Base-by-base conservation (phyloP, 1,140 invertebrate species). In the Bicyclus anynana region DNA sequence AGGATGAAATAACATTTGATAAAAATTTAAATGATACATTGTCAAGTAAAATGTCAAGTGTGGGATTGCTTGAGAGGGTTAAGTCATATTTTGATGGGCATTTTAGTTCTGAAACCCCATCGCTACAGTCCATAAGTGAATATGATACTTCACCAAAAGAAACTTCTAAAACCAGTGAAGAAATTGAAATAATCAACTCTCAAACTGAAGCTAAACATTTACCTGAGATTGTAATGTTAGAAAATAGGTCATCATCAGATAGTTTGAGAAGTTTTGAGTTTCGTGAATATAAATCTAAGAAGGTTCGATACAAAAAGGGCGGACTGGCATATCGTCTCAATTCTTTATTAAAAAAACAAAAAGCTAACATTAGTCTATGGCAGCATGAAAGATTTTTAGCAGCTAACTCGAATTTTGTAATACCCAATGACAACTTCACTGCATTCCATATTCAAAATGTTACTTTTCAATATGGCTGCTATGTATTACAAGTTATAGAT, bases 361-460 rank as follows among this genome's bases (percentile, higher is more conserved):
- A 74, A 48, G 68, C 78, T 0, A 72, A 55, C 52, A 50, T 76
- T 50, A 74, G 65, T 62, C 57, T 87, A 35, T 87, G 84, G 84
- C 74, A 84, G 55, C 77, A 87, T 59, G 84, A 87, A 52, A 68
- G 63, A 55, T 87, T 74, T 66, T 63, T 87, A 49, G 82, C 78
- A 1, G 70, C 59, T 46, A 84, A 77, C 66, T 84, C 77, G 3
- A 84, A 79, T 61, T 85, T 85, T 65, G 46, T 77, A 1, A 74
- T 85, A 17, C 82, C 82, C 1, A 84, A 76, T 67, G 72, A 62
- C 47, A 65, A 74, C 37, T 66, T 68, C 61, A 20, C 56, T n/a
- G 47, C 65, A 5, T 81, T 76, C 37, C 62, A 63, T 53, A 72
- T 85, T 53, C 53, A 69, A 62, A 78, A 72, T 49, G 42, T 78